Evolutionary conservation across 2,113 vertebrate genomes (phyloP).

Genomic region (Parotia lawesii): DNA sequence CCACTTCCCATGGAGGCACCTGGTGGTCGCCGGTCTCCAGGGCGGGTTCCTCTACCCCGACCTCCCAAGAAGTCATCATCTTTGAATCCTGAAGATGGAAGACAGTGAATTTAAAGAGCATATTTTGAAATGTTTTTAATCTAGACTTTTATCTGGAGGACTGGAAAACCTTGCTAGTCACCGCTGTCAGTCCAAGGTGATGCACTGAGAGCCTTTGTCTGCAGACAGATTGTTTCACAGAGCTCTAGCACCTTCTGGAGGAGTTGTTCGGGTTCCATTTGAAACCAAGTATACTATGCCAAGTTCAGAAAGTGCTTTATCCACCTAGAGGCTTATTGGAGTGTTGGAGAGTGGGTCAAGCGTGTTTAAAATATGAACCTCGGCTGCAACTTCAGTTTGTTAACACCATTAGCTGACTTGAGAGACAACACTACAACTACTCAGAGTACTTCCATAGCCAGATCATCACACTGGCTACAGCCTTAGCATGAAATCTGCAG

Average conservation of each 20-base stretch:
- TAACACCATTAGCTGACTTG: neutral
- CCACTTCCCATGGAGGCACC: constrained; percentile 69
- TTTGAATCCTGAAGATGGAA: constrained; percentile 79
- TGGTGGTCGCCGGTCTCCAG: constrained; percentile 83
- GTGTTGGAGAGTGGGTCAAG: neutral
- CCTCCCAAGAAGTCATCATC: constrained; percentile 91
- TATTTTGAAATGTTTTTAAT: neutral
- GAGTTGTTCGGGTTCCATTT: neutral
- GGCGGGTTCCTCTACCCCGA: constrained; percentile 83
- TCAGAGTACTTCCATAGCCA: neutral
- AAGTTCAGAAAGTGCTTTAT: neutral
- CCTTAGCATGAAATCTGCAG: neutral
- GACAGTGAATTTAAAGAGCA: neutral
- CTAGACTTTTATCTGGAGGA: neutral
- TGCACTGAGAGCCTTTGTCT: constrained; percentile 9
- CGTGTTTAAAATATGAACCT: neutral
- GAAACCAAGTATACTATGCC: neutral
- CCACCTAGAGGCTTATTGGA: neutral
- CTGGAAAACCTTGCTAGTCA: neutral
- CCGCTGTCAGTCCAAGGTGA: neutral
- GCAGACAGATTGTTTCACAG: neutral
- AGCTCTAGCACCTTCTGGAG: neutral
- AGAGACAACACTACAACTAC: neutral
- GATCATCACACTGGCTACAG: neutral
- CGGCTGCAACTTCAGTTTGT: neutral